Conservation (phyloP, 2,113 vertebrate genomes). For the Perognathus longimembris region DNA sequence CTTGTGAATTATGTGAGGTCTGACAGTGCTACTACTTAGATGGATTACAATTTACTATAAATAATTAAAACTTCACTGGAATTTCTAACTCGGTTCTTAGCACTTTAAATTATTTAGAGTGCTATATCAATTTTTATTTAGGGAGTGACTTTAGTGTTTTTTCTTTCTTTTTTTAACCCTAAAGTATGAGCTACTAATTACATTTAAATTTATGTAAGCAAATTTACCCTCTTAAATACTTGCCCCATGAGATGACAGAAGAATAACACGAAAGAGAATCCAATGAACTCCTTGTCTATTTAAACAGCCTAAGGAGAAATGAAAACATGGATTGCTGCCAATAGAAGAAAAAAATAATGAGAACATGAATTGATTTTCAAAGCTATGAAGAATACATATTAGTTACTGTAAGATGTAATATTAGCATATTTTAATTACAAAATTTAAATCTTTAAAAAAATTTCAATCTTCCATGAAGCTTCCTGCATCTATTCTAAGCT, state of each 20-base stretch:
- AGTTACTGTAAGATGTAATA: slow-evolving; percentile 65
- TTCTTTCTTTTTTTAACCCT: background rate
- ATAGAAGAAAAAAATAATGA: slow-evolving; percentile 55
- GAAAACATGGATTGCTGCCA: slow-evolving; percentile 58
- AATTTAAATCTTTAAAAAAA: slow-evolving; percentile 68
- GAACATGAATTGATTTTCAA: slow-evolving; percentile 75
- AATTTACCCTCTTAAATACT: slow-evolving; percentile 48
- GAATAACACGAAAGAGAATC: slow-evolving; percentile 21
- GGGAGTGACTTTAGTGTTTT: background rate
- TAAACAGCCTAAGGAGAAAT: background rate
- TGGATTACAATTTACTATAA: background rate
- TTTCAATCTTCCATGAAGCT: background rate
- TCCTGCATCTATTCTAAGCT: background rate
- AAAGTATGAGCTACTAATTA: background rate
- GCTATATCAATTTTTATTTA: background rate
- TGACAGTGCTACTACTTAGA: background rate
- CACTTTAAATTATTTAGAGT: background rate
- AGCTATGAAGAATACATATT: slow-evolving; percentile 63
- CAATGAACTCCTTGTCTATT: background rate
- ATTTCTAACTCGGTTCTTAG: background rate
- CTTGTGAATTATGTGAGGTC: slow-evolving; percentile 15
- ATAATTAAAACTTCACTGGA: background rate
- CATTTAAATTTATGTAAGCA: slow-evolving; percentile 49
- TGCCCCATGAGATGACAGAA: background rate
- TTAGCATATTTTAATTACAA: slow-evolving; percentile 60